Evolutionary conservation across 2,888 invertebrate species (phyloP), one percentile per base, ranked within the genome.

Genomic region (Chouioia cunea): DNA sequence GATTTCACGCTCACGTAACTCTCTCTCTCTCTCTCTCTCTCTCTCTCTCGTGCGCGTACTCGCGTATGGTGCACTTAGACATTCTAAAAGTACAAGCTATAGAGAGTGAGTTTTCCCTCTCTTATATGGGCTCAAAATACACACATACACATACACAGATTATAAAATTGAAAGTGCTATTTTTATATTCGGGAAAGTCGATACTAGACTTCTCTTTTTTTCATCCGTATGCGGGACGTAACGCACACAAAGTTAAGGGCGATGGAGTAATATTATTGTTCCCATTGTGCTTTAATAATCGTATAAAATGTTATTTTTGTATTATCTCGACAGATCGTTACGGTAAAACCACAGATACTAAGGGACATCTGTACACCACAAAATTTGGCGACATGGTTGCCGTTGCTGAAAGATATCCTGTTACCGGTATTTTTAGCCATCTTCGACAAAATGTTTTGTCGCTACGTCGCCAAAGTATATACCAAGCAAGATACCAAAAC

Each of bases 371-470:
- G 88, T 73, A 88, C 89, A 0, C 78, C 85, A 16, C 87, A 89
- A 52, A 88, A 88, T 65, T 83, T 88, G 18, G 87, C 89, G 27
- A 83, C 89, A 22, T 90, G 90, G 89, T 78, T 89, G 59, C 89
- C 89, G 0, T 78, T 90, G 48, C 83, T 89, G 8, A 89, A 90
- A 78, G 90, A 89, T 65, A 83, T 88, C 4, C 82, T 90, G 8
- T 85, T 90, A 23, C 90, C 90, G 0, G 84, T 89, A 15, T 87
- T 89, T 43, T 83, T 90, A 27, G 88, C 89, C 12, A 83, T 89
- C 64, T 88, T 89, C 47, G 90, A 90, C 81, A 87, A 88, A 65
- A 86, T 89, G 79, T 89, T 90, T 77, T 87, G 88, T 65, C 85
- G 86, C 50, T 89, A 89, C 86, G 88, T 89, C 8, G 87, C 88